These are phyloP conservation scores for Tachina lurida DNA, from an alignment of 2,888 invertebrate species.

Conservation along the genomic window DNA sequence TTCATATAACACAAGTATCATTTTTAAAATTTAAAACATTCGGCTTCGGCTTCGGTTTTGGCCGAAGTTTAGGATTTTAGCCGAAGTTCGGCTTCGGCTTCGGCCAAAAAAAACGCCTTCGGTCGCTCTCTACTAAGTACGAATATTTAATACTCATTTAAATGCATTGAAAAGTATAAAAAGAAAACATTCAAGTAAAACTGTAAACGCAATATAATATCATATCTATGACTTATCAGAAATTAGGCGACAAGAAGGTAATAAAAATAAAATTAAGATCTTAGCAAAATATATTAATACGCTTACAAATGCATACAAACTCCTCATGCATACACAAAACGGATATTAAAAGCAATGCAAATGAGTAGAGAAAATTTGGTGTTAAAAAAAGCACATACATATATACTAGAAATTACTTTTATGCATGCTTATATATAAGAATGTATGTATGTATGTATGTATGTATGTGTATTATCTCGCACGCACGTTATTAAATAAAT, in stretches of 20 bases:
- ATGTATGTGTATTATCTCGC: background rate
- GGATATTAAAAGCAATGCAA: constrained; percentile 62
- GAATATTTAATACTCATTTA: constrained; percentile 61
- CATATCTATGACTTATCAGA: constrained; percentile 61
- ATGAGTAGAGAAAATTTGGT: constrained; percentile 24
- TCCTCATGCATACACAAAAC: background rate
- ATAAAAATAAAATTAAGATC: constrained; percentile 59
- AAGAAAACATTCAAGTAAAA: constrained; percentile 20
- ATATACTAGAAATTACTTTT: background rate
- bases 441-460: background rate
- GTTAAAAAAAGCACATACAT: background rate
- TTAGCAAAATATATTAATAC: constrained; percentile 52
- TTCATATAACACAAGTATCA: too few relatives aligned
- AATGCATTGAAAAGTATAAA: constrained; percentile 69
- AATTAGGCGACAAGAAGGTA: constrained; percentile 65
- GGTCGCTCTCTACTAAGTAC: too few relatives aligned
- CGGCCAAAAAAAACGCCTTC: too few relatives aligned
- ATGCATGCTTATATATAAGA: background rate
- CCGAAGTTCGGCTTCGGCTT: too few relatives aligned
- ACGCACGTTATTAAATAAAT: constrained; percentile 47
- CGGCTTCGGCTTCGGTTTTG: too few relatives aligned
- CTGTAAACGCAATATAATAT: constrained; percentile 53
- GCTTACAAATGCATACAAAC: constrained; percentile 23
- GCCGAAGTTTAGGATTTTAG: too few relatives aligned
- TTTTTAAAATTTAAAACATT: too few relatives aligned